These are phyloP conservation scores for Pogonomyrmex californicus DNA, from an alignment of 1,140 invertebrate species.

Conservation along the genomic window DNA sequence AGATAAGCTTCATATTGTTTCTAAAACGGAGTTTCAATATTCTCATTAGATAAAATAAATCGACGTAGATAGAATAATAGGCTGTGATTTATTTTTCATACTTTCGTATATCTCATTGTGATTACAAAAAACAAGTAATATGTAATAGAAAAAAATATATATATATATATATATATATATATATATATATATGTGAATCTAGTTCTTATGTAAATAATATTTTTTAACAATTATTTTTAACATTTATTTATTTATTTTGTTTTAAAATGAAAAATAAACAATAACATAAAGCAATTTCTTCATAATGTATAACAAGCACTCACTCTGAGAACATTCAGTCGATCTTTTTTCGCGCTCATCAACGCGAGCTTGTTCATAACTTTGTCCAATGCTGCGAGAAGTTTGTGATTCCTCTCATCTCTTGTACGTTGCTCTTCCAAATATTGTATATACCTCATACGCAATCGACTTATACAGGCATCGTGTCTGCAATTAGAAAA, in stretches of 20 bases:
- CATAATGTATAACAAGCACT: slow-evolving; percentile 61
- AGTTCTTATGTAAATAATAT: no score
- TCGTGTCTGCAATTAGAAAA: slow-evolving; percentile 81
- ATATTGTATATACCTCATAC: slow-evolving; percentile 88
- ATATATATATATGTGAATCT: no score
- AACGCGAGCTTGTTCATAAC: slow-evolving; percentile 88
- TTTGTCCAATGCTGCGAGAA: slow-evolving; percentile 87
- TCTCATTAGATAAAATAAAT: background rate
- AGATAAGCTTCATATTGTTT: slow-evolving; percentile 84
- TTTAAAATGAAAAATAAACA: background rate
- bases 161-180: background rate
- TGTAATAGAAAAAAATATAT: background rate
- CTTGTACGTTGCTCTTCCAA: slow-evolving; percentile 88
- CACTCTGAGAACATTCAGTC: slow-evolving; percentile 88
- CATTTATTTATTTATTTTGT: background rate
- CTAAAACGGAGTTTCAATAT: slow-evolving; percentile 75
- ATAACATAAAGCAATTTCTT: background rate
- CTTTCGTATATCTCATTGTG: background rate
- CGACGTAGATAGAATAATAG: background rate
- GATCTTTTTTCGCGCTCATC: slow-evolving; percentile 88
- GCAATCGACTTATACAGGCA: slow-evolving; percentile 86
- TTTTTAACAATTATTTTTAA: no score
- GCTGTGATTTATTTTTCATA: background rate
- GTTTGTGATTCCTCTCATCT: slow-evolving; percentile 88
- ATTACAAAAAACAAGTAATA: background rate